Evolutionary conservation across 2,113 vertebrate species (phyloP), one percentile per base, ranked within the genome.

Genomic region (Mustela lutreola): DNA sequence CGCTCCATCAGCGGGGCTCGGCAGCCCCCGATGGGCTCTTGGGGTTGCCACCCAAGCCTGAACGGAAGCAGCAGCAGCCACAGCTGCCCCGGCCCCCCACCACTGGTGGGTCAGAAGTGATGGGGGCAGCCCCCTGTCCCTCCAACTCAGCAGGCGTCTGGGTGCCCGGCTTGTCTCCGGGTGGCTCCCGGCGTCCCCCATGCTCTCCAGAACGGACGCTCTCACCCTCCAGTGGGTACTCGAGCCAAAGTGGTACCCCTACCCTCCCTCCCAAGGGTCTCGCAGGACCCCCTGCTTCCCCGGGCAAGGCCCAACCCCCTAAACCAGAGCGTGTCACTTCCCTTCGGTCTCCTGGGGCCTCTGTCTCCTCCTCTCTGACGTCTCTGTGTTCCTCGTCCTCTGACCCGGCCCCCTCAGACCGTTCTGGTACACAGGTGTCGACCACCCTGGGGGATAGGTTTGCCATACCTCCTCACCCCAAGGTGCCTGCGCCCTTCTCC

Each of bases 201-300:
- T 98, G 98, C 97, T 99, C 99, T 91, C 98, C 98, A 0, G 98
- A 98, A 79, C 99, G 99, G 98, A 99, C 99, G 50, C 98, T 99
- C 97, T 99, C 99, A 31, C 99, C 99, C 7, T 99, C 99, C 89
- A 99, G 99, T n/a, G 99, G 99, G 36, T 99, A 99, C 97, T 99
- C 99, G 0, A 99, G 99, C 98, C 99, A 99, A 98, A 99, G 99
- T 33, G 99, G 99, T 63, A 99, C 99, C 0, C 99, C 99, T 3
- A 99, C 99, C 0, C 98, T 99, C 95, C 99, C 99, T 62, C 95
- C 99, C 58, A 99, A 99, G 98, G 99, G 98, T 7, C 98, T 99
- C 63, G 78, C 98, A 48, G 98, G 97, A 82, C 98, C 98, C 4
- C 97, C 99, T 0, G 89, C 98, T 7, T 99, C 99, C n/a, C 99